Base-by-base conservation (phyloP, 2,888 invertebrate species). In the Eupithecia inturbata region DNA sequence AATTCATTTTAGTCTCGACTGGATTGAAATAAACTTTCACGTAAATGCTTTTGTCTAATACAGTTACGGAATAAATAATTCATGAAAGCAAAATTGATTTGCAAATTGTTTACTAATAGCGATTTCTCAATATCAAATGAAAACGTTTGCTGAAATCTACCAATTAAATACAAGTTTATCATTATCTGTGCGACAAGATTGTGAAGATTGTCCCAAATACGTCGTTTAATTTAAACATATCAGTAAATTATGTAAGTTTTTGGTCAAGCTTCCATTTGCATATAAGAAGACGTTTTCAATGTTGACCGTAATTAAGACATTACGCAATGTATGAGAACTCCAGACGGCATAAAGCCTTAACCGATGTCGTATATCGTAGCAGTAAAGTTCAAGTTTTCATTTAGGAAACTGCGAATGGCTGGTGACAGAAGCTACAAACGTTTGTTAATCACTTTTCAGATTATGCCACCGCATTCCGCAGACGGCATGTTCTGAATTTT, bases 181-280 rank as follows among this genome's bases (percentile, higher is more conserved):
- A 28, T 16, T 60, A 60, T 31, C 3, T 28, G 62, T 39, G 39
- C 26, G 36, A 22, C 22, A 66, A 66, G 0, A 64, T 28, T 67
- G 70, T 70, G 22, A 66, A 66, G 2, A 64, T 33, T 67, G 68
- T 71, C 67, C 57, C 67, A 33, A 66, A 71, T 68, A 68, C 36
- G 26, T 69, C 45, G 45, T 28, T 72, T 28, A 69, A 74, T 28
- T 72, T 28, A 69, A 74, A 72, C 66, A 71, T 70, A 63, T 73
- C 73, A 76, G 69, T 67, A 22, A 71, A 68, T 90, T 89, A 87
- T 79, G 81, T 87, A 90, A 91, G 71, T 80, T 79, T 79, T 82
- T 82, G 82, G 81, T 80, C 87, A 71, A 82, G 78, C 78, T 80
- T 82, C 81, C 81, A 85, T 88, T 88, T 87, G 78, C 84, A 86